Percentiles rank a stretch among this genome's conserved stretches.
phyloP scores from a whole-genome alignment of 1,140 invertebrate species.

The Drosophila biarmipes region DNA sequence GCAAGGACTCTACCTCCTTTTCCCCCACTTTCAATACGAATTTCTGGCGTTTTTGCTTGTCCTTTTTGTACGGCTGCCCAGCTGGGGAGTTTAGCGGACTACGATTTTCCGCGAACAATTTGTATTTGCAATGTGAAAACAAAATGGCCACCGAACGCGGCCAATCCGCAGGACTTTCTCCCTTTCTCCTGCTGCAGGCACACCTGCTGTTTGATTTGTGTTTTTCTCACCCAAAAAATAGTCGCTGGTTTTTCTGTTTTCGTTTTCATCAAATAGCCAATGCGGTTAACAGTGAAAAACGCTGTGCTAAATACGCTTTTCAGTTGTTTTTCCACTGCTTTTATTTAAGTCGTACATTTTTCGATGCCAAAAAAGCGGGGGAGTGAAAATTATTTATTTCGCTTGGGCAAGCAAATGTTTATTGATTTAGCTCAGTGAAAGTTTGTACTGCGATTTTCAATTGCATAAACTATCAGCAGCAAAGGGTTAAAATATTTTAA shows the following conservation, averaged over 20 bases:
- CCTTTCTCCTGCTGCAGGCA: constrained; percentile 7
- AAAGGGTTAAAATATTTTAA: neutral
- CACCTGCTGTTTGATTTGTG: constrained; percentile 81
- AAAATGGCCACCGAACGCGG: constrained; percentile 64
- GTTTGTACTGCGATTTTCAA: constrained; percentile 27
- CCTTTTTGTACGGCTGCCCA: constrained; percentile 13
- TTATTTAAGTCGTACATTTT: constrained; percentile 31
- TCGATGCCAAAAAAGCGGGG: neutral
- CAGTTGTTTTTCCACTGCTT: constrained; percentile 15
- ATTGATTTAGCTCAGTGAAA: constrained; percentile 38
- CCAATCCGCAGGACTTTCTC: constrained; percentile 18
- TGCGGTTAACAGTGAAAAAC: constrained; percentile 52
- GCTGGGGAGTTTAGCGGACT: constrained; percentile 39
- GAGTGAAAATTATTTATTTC: constrained; percentile 28
- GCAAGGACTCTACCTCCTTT: constrained; percentile 12
- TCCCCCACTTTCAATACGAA: constrained; percentile 10
- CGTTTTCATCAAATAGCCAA: constrained; percentile 33
- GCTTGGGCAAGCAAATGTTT: constrained; percentile 34
- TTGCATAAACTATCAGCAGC: constrained; percentile 17
- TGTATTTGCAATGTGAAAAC: constrained; percentile 78
- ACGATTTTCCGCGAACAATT: constrained; percentile 63
- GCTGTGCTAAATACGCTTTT: constrained; percentile 47
- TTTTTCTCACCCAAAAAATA: constrained; percentile 39
- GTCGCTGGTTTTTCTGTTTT: constrained; percentile 36
- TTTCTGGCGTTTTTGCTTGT: constrained; percentile 26